Base-by-base conservation (phyloP, 1,140 invertebrate species). In the Drosophila sulfurigaster region DNA sequence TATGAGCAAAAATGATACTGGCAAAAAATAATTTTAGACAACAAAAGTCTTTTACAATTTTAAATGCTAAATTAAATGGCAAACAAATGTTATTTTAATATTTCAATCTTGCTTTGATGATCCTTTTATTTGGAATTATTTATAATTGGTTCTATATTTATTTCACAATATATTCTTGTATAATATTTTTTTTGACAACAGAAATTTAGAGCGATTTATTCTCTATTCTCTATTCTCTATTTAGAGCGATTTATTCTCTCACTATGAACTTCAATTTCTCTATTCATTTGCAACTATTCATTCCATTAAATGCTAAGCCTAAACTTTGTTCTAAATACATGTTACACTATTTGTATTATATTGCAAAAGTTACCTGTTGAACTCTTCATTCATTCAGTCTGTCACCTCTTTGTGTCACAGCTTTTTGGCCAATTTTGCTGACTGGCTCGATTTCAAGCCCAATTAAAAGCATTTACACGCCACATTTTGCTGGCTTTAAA, bases 381-480 rank as follows among this genome's bases (percentile, higher is more conserved):
- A 45, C 63, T 38, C 35, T 38, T 38, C 35, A 38, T 8, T 38
- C 20, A 25, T 25, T 25, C 28, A 30, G 32, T 32, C 35, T 38
- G 28, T 49, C 20, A 25, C 48, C 15, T 32, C 5, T n/a, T 20
- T 57, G 32, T 28, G 16, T 38, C 43, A 32, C 49, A 76, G 62
- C 72, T 3, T 80, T 85, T 74, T 75, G 76, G 79, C 75, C 73
- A 81, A 88, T 70, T 88, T 83, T 48, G 74, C 76, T 83, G 68
- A 65, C 73, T 63, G 74, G 75, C 77, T 75, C 83, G 68, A 72
- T 88, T 87, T 88, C 80, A 78, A 79, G 85, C 85, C 81, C 83
- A 89, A 88, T 81, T 83, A 88, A 88, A 83, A 83, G 66, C 77
- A 81, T 88, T 87, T 83, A 83, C 73, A 88, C 83, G 80, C 79